A percentile compares a stretch with the other conserved stretches of the same genome.
Conservation (phyloP, 2,113 vertebrate species). For the Psittacus erithacus region DNA sequence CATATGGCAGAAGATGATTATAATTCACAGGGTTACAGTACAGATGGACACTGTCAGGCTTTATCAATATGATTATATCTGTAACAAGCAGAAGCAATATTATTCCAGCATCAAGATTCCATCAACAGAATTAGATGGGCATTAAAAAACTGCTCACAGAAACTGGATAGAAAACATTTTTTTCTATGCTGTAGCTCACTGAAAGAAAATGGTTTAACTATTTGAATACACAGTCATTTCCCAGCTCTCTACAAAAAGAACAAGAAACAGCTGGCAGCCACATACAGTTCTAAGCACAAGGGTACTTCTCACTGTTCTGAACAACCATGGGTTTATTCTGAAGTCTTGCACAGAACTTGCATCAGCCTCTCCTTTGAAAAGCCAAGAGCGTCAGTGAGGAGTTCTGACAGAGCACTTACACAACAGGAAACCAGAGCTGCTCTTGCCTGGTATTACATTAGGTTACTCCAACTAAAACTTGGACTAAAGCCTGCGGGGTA, state of each 20-base stretch:
- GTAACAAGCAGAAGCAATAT: constrained; percentile 48
- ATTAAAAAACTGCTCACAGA: not conserved
- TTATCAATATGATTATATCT: constrained; percentile 95
- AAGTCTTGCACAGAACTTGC: constrained; percentile 37
- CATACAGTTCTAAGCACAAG: not conserved
- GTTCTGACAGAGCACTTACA: not conserved
- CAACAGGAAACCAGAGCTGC: not conserved
- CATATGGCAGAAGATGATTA: constrained; percentile 86
- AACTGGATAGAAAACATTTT: not conserved
- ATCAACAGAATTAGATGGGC: not conserved
- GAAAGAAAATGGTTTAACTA: not conserved
- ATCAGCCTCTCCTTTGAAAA: constrained; percentile 19
- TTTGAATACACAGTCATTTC: not conserved
- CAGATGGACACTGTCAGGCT: constrained; percentile 91
- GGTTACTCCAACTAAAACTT: not conserved
- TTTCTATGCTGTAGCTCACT: not conserved
- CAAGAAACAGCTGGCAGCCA: not conserved
- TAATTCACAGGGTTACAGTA: constrained; percentile 98
- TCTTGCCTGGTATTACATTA: not conserved
- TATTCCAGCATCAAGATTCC: not conserved
- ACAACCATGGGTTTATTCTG: not conserved
- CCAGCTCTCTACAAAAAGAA: not conserved
- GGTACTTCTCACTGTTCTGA: not conserved
- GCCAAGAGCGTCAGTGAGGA: not conserved
- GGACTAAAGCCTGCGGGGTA: fast-evolving